A percentile compares a stretch with the other conserved stretches of the same genome.
phyloP scores from a whole-genome alignment of 2,797 vertebrate species.

The Nasua narica region DNA sequence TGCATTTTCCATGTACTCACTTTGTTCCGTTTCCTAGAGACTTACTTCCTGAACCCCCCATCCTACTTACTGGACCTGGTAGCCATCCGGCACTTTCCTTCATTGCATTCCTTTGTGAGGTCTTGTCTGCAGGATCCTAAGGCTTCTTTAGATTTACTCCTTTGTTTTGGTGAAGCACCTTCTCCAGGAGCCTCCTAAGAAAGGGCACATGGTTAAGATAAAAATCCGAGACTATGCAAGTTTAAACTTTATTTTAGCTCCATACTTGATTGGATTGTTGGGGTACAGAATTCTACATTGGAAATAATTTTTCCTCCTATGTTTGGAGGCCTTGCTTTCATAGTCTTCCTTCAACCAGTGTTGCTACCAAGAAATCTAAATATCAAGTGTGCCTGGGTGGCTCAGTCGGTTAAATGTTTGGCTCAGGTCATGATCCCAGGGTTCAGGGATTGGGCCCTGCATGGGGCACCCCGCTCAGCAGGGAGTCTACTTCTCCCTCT shows the following conservation, averaged over 20 bases:
- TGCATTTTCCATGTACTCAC: background rate
- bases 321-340: background rate
- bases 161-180: constrained; percentile 3
- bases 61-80: background rate
- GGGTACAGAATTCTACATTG: background rate
- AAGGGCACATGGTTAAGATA: constrained; percentile 15
- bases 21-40: background rate
- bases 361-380: background rate
- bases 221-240: background rate
- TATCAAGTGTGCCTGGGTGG: background rate
- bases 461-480: too few species aligned
- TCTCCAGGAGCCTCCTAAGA: constrained; percentile 8
- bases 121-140: background rate
- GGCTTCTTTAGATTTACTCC: background rate
- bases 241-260: background rate
- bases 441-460: too few species aligned
- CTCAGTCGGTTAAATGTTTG: background rate
- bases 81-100: background rate
- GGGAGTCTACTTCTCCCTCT: too few species aligned
- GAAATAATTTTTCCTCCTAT: background rate
- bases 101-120: background rate
- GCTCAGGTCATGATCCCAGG: background rate
- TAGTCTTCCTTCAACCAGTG: background rate
- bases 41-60: background rate
- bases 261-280: background rate